Evolutionary conservation across 2,888 invertebrate species (phyloP), one percentile per base, ranked within the genome.

Genomic region (Plebejus argus): DNA sequence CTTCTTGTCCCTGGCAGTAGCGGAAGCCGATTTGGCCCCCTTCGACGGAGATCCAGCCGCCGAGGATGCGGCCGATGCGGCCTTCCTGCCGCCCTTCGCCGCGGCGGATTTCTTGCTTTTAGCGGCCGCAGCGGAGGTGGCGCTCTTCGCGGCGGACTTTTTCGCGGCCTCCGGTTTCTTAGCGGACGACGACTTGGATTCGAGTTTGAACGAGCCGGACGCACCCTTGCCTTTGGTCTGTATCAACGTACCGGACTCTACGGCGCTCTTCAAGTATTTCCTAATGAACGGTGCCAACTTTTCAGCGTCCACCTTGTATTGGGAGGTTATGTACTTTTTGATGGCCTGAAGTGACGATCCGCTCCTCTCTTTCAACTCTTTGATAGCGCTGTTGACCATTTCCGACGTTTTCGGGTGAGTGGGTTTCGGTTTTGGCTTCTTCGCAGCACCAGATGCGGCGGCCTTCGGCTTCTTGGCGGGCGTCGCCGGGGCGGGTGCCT

Each of bases 311-410:
- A 95, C 90, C 12, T 77, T 95, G 91, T 96, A 95, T 78, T 93
- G 95, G 35, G 92, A 89, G 12, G 92, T 87, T 76, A 96, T 94
- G 85, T 95, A 96, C 84, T 96, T 96, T 85, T 96, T 96, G 85
- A 96, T 96, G 2, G 91, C 91, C 84, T 86, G 92, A 80, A 88
- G 83, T 0, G 95, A 95, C 0, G 95, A 96, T 45, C 96, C 96
- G 77, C 94, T 94, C 45, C 95, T 92, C 83, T 95, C 95, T 82
- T 95, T 94, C 76, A 95, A 84, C 77, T 88, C 86, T 79, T 87
- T 89, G 75, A 95, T 92, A 1, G 96, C 96, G 53, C 87, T 89
- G 81, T 90, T 94, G 0, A 96, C 96, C 95, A 96, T 95, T 77
- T 85, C 85, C 0, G 85, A 86, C 6, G 85, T 86, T 82, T 84